Percentiles rank a stretch among this genome's conserved stretches.
Evolutionary conservation across 2,113 vertebrate genomes (phyloP).

Genomic region (Rhagologus leucostigma): DNA sequence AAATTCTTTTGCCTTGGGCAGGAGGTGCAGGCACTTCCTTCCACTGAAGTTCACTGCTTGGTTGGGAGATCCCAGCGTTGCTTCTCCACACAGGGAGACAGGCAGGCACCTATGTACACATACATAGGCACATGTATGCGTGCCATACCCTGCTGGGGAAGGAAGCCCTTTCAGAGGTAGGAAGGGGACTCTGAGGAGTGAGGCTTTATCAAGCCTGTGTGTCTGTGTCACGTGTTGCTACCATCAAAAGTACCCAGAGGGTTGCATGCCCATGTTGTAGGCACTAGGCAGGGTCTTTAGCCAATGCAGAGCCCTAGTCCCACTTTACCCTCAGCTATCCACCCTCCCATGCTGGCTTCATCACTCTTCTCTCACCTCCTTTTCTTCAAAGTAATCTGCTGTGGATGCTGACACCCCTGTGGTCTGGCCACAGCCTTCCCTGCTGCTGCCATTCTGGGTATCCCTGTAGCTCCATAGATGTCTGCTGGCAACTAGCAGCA

Average conservation of each 20-base stretch:
- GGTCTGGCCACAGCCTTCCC: neutral
- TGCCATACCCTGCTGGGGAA: rapidly evolving
- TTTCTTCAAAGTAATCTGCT: neutral
- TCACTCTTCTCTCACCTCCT: neutral
- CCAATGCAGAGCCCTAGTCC: neutral
- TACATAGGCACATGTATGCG: rapidly evolving
- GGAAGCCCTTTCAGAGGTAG: neutral
- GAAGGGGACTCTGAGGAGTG: neutral
- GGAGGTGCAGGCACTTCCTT: neutral
- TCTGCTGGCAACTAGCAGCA: neutral
- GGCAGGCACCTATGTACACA: neutral
- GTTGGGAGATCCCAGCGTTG: rapidly evolving
- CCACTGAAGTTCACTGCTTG: neutral
- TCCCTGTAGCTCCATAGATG: neutral
- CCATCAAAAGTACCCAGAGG: neutral
- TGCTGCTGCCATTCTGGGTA: neutral
- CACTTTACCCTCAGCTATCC: neutral
- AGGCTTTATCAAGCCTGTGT: neutral
- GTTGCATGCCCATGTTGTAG: neutral
- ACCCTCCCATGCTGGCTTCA: neutral
- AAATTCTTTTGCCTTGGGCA: neutral
- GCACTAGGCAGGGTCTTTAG: neutral
- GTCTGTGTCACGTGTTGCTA: rapidly evolving
- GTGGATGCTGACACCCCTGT: neutral
- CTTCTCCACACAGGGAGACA: neutral